phyloP scores from a whole-genome alignment of 2,888 invertebrate species.

The Pandemis corylana region DNA sequence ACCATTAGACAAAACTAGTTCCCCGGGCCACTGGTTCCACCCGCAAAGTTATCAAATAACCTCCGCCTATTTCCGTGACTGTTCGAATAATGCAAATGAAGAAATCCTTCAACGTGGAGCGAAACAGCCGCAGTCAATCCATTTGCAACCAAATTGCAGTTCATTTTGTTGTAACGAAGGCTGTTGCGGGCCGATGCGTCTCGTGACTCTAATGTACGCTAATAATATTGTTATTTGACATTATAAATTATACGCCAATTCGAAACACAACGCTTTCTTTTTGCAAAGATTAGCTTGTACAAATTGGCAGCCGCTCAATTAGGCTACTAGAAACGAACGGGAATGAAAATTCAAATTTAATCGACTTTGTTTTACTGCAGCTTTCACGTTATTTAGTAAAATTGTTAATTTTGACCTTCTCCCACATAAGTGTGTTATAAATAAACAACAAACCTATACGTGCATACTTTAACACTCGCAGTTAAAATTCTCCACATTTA shows the following conservation, averaged over 20 bases:
- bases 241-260: slow-evolving; percentile 23
- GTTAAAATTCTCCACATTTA: slow-evolving; percentile 38
- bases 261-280: slow-evolving; percentile 7
- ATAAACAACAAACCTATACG: background rate
- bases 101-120: slow-evolving; percentile 63
- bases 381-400: background rate
- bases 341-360: background rate
- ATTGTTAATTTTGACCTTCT: background rate
- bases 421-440: background rate
- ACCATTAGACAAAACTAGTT: slow-evolving; percentile 42
- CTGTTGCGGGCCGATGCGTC: slow-evolving; percentile 59
- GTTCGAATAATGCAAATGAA: slow-evolving; percentile 65
- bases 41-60: slow-evolving; percentile 51
- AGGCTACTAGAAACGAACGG: background rate
- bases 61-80: slow-evolving; percentile 52
- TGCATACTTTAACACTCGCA: background rate
- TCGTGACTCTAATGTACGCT: slow-evolving; percentile 69
- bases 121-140: slow-evolving; percentile 63
- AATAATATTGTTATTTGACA: slow-evolving; percentile 38
- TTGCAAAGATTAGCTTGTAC: slow-evolving; percentile 16
- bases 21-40: slow-evolving; percentile 18
- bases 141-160: slow-evolving; percentile 74
- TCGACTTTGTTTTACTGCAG: background rate
- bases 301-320: background rate
- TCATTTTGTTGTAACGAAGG: slow-evolving; percentile 71